Conservation (phyloP, 2,888 invertebrate species). For the Rhingia campestris region DNA sequence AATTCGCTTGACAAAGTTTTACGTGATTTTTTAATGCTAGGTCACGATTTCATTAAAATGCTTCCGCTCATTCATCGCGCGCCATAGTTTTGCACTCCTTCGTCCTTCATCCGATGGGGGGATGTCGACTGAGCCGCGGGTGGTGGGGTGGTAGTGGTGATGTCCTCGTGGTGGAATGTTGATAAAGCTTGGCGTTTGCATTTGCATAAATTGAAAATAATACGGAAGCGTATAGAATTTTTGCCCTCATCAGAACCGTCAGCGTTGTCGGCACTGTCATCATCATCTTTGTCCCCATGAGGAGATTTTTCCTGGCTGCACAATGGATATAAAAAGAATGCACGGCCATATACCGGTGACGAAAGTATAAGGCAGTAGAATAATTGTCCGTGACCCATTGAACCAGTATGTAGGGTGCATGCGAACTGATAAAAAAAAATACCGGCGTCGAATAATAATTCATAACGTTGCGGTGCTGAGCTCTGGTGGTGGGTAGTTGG, state of each 20-base stretch:
- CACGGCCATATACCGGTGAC: conserved; percentile 1
- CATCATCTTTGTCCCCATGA: conserved; percentile 23
- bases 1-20: conserved; percentile 70
- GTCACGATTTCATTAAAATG: conserved; percentile 74
- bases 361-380: conserved; percentile 4
- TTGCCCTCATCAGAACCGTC: conserved; percentile 47
- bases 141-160: conserved; percentile 6
- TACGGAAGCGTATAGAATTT: conserved; percentile 48
- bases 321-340: not conserved
- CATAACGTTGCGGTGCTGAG: no score
- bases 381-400: conserved; percentile 42
- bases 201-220: conserved; percentile 71
- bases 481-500: not conserved
- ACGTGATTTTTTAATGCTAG: conserved; percentile 73
- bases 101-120: conserved; percentile 25
- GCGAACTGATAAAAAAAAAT: conserved; percentile 31
- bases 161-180: conserved; percentile 30
- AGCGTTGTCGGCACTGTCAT: conserved; percentile 36
- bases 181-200: conserved; percentile 65
- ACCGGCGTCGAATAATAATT: conserved; percentile 1
- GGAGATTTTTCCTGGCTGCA: conserved; percentile 33
- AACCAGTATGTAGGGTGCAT: conserved; percentile 1
- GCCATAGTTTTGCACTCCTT: conserved; percentile 45
- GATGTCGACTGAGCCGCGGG: not conserved
- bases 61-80: conserved; percentile 63